phyloP scores from a whole-genome alignment of 2,888 invertebrate genomes.

The Labia minor region DNA sequence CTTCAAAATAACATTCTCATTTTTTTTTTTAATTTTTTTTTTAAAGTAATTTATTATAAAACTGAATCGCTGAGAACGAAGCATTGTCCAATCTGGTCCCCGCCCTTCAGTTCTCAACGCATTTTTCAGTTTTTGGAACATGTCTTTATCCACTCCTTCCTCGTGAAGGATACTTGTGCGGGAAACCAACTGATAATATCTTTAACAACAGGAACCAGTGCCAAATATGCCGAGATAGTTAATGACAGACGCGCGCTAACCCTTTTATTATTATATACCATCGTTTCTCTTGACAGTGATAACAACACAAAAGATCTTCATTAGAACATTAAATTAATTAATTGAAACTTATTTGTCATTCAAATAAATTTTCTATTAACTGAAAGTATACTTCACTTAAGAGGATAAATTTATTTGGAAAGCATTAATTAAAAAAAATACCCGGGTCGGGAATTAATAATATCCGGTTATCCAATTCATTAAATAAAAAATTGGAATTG shows the following conservation, averaged over 20 bases:
- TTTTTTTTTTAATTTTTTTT: no score
- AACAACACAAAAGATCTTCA: not conserved
- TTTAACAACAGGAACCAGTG: not conserved
- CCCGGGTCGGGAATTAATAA: no score
- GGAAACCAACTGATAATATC: not conserved
- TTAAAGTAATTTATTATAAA: no score
- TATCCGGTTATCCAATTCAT: no score
- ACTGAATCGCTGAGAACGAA: no score
- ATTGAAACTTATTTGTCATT: not conserved
- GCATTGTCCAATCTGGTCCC: not conserved
- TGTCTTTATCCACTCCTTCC: not conserved
- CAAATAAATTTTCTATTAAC: not conserved
- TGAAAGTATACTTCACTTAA: no score
- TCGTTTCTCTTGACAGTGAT: not conserved
- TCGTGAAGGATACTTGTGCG: not conserved
- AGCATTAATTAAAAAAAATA: no score
- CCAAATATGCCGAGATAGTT: not conserved
- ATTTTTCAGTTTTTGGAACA: not conserved
- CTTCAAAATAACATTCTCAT: no score
- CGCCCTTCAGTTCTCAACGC: not conserved
- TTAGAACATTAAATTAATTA: not conserved
- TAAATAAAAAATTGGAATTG: no score
- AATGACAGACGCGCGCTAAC: not conserved
- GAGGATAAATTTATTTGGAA: no score
- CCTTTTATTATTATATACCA: not conserved